phyloP scores from a whole-genome alignment of 2,888 invertebrate species.

The Acanthosepion pharaonis region DNA sequence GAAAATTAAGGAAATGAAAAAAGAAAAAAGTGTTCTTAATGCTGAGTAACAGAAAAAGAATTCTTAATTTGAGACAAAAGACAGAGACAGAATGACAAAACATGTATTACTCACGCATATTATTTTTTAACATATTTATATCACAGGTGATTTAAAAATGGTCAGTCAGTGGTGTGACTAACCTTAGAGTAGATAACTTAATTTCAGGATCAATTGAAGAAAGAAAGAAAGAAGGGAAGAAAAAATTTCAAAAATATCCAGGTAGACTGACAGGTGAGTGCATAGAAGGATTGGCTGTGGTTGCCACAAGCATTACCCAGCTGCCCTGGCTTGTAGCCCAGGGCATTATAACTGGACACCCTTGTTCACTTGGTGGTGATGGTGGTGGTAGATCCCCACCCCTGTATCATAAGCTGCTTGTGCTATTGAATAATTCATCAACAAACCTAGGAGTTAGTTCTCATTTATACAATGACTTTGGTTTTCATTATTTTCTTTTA shows the following conservation, averaged over 20 bases:
- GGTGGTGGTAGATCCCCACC: background rate
- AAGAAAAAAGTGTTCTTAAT: background rate
- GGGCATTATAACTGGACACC: background rate
- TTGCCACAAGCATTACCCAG: background rate
- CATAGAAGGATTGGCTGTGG: background rate
- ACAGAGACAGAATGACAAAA: background rate
- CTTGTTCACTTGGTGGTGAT: background rate
- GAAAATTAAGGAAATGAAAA: background rate
- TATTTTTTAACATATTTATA: background rate
- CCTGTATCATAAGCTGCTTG: background rate
- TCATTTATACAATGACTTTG: background rate
- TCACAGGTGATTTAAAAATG: background rate
- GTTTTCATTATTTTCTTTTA: background rate
- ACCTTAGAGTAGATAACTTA: background rate
- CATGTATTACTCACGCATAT: conserved; percentile 10
- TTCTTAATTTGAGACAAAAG: background rate
- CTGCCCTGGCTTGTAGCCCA: conserved; percentile 33
- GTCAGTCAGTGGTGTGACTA: background rate
- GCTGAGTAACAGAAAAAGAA: background rate
- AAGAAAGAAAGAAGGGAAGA: background rate
- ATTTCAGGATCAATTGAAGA: background rate
- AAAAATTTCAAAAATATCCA: background rate
- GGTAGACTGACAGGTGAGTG: background rate
- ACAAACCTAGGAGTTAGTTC: background rate
- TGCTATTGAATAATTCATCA: background rate